These are phyloP conservation scores for Aeoliscus strigatus DNA, from an alignment of 2,797 vertebrate genomes.

Conservation along the genomic window DNA sequence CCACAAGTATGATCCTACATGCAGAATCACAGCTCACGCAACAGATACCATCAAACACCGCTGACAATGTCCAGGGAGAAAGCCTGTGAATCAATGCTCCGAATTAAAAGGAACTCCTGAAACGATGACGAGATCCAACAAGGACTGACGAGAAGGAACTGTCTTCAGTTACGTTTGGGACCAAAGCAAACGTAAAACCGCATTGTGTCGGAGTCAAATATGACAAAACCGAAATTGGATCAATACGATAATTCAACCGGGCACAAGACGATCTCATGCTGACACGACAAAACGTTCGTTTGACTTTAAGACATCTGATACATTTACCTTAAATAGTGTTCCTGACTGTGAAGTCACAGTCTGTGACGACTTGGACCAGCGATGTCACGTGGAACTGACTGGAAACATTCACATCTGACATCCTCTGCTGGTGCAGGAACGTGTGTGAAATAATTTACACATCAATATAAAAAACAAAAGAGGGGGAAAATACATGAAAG, in stretches of 20 bases:
- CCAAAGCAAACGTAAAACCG: too few species aligned
- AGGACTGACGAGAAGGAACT: slow-evolving; percentile 2
- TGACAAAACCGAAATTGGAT: slow-evolving; percentile 30
- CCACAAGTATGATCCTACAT: slow-evolving; percentile 38
- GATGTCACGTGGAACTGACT: slow-evolving; percentile 29
- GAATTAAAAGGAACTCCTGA: slow-evolving; percentile 2
- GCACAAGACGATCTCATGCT: slow-evolving; percentile 72
- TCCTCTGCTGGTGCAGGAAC: slow-evolving; percentile 20
- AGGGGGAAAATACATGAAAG: not conserved
- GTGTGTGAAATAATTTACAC: slow-evolving; percentile 2
- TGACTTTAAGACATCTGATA: slow-evolving; percentile 67
- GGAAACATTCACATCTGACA: slow-evolving; percentile 6
- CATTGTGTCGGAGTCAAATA: slow-evolving; percentile 17
- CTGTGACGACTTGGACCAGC: slow-evolving; percentile 44
- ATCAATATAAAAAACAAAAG: not conserved
- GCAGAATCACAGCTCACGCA: slow-evolving; percentile 26
- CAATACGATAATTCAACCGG: slow-evolving; percentile 44
- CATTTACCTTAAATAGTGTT: slow-evolving; percentile 52
- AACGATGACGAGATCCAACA: slow-evolving; percentile 28
- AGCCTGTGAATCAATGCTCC: slow-evolving; percentile 8
- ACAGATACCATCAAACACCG: slow-evolving; percentile 14
- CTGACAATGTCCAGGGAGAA: slow-evolving; percentile 12
- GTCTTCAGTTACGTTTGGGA: slow-evolving; percentile 15
- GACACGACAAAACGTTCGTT: slow-evolving; percentile 66
- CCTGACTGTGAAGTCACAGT: slow-evolving; percentile 25